Percentiles rank a stretch among this genome's conserved stretches.
Conservation (phyloP, 2,888 invertebrate species). For the Priocnemis perturbator region DNA sequence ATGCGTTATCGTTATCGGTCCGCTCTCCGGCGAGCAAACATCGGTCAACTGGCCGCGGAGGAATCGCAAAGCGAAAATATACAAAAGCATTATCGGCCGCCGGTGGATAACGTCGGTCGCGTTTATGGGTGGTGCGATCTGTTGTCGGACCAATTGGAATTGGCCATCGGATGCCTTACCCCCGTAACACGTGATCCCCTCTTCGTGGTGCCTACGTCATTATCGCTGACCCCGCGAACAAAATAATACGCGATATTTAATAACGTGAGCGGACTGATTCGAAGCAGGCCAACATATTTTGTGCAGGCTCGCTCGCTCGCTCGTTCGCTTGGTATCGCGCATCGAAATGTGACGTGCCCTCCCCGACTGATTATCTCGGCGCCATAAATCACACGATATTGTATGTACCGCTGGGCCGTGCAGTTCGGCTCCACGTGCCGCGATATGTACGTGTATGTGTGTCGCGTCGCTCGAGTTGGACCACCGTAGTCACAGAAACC, state of each 20-base stretch:
- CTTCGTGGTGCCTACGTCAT: constrained; percentile 53
- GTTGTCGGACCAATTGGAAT: constrained; percentile 60
- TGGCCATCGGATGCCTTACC: constrained; percentile 66
- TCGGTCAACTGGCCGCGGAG: constrained; percentile 34
- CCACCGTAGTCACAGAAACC: too few species aligned
- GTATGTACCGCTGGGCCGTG: constrained; percentile 32
- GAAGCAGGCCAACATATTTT: constrained; percentile 51
- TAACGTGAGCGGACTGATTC: constrained; percentile 37
- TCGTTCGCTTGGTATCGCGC: constrained; percentile 25
- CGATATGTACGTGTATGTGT: constrained; percentile 13
- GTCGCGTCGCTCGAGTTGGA: neutral
- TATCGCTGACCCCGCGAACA: constrained; percentile 61
- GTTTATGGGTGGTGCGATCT: constrained; percentile 67
- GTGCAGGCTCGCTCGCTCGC: constrained; percentile 1
- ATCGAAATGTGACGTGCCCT: constrained; percentile 55
- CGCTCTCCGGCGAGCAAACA: constrained; percentile 49
- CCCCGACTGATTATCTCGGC: constrained; percentile 44
- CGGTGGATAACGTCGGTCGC: constrained; percentile 45
- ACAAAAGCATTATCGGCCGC: constrained; percentile 44
- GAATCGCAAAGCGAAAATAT: constrained; percentile 46
- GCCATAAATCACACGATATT: constrained; percentile 49
- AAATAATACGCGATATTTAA: constrained; percentile 58
- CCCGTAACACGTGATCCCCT: constrained; percentile 67
- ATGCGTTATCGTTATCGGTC: constrained; percentile 52
- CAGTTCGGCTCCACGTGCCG: constrained; percentile 51